A percentile compares a stretch with the other conserved stretches of the same genome.
phyloP scores from a whole-genome alignment of 2,113 vertebrate genomes.

The Zapus hudsonius region DNA sequence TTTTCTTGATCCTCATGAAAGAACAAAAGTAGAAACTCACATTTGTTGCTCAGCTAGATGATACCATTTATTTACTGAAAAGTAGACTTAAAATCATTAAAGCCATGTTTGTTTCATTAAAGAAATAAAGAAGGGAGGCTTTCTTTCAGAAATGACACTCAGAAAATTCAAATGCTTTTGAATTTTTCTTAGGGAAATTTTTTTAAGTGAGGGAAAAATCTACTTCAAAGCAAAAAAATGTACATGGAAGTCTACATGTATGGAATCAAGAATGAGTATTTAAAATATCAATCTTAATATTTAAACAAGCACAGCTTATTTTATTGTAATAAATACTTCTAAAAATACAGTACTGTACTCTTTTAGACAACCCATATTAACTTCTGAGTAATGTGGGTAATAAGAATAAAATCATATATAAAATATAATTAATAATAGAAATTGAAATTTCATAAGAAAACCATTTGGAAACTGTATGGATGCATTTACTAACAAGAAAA shows the following conservation, averaged over 20 bases:
- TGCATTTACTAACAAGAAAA: slow-evolving; percentile 36
- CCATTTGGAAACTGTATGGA: not conserved
- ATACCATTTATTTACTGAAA: not conserved
- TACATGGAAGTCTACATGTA: not conserved
- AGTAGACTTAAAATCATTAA: slow-evolving; percentile 22
- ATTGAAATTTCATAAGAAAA: slow-evolving; percentile 37
- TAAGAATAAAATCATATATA: slow-evolving; percentile 33
- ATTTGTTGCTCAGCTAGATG: not conserved
- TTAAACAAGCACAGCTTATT: not conserved
- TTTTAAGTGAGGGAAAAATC: not conserved
- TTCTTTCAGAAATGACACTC: not conserved
- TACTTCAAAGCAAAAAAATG: slow-evolving; percentile 28
- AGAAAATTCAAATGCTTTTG: slow-evolving; percentile 19
- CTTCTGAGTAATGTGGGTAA: slow-evolving; percentile 20
- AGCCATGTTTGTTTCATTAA: slow-evolving; percentile 4
- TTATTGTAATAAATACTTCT: not conserved
- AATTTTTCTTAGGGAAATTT: slow-evolving; percentile 19
- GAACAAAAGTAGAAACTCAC: slow-evolving; percentile 45
- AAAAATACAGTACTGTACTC: slow-evolving; percentile 34
- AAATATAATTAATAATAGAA: not conserved
- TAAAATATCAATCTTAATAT: not conserved
- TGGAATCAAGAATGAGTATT: not conserved
- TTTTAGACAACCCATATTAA: slow-evolving; percentile 36
- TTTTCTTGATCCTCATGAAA: slow-evolving; percentile 17
- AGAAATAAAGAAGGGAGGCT: not conserved